Evolutionary conservation across 2,797 vertebrate genomes (phyloP), one percentile per base, ranked within the genome.

Genomic region (Cebuella pygmaea): DNA sequence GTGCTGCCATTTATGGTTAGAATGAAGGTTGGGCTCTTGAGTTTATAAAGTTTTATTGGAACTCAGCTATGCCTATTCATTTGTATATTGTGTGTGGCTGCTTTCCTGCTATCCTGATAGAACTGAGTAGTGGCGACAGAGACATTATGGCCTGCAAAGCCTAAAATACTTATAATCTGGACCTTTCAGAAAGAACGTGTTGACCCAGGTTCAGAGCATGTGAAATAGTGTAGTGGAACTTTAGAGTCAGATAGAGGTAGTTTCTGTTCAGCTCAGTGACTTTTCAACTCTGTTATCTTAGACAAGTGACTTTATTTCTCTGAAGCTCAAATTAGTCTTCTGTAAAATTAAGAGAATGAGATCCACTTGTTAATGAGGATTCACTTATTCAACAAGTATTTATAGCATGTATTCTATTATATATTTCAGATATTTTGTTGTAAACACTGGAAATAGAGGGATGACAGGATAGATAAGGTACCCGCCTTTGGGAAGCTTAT

Each of bases 31-130:
- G 33, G 36, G 7, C 33, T 17, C 33, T 93, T n/a, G 48, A 86
- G 55, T 93, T 95, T 87, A 24, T 93, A 95, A 82, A 76, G n/a
- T 80, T 90, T 87, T 93, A 33, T 84, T 91, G 64, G 50, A 78
- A 46, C 19, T 39, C 48, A 83, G 0, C 41, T 5, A 26, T 2
- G 13, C 2, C 33, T 11, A 22, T 89, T 88, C 7, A 67, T 88
- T 85, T 95, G 36, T 22, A 50, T 80, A 19, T 50, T 48, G 14
- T 80, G 50, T 84, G 12, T 67, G 44, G 9, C 59, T 59, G 14
- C 55, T 95, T 93, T 92, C 48, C 48, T 17, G 70, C 19, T 80
- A 13, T 10, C 50, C 10, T 24, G 13, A 15, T 9, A 93, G 80
- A 93, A 33, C 30, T 79, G 48, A 50, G 27, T 75, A 64, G 39